Evolutionary conservation across 64 coral and sea anemone genomes (phyloP), one percentile per base, ranked within the genome.

Genomic region (Hydrozoanthus tunicans): DNA sequence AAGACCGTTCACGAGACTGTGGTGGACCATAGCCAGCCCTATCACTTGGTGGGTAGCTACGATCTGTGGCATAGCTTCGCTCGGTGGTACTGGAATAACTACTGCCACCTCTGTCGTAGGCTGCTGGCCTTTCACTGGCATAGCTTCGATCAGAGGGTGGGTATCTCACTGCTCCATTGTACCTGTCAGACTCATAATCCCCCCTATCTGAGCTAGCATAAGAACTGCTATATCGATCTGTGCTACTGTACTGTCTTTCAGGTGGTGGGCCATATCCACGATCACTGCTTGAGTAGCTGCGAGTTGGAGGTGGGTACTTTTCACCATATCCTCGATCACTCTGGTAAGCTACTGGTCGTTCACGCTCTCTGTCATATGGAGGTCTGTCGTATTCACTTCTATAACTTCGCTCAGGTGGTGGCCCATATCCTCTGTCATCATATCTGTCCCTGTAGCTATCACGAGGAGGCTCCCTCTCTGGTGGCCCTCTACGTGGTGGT

Each of bases 131-230:
- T 53, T 85, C 82, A 58, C 64, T 85, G 13, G 52, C 64, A 58
- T 88, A 88, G 69, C 69, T 88, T 59, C 84, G 56, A 88, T 88
- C 84, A 74, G 84, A 61, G 6, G 84, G 84, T 62, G 84, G 84
- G 68, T 88, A 88, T 43, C 69, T 67, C 20, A 88, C 56, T 15
- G 67, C 57, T 32, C 84, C 84, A 88, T 88, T 88, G 84, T 88
- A 88, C 66, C 84, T 60, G 4, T 88, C 84, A 51, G 84, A 75
- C 12, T 88, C 84, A 59, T 88, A 88, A 32, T 72, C 68, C 7
- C 69, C 24, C 5, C 80, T 62, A 12, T 88, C 84, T 32, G 84
- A 75, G 20, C 69, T 75, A 51, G 54, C 84, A 88, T 88, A 88
- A 7, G 84, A 60, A 57, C 84, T 58, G 14, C 69, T 26, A 60